Evolutionary conservation across 2,113 vertebrate species (phyloP).

Genomic region (Myxocyprinus asiaticus): DNA sequence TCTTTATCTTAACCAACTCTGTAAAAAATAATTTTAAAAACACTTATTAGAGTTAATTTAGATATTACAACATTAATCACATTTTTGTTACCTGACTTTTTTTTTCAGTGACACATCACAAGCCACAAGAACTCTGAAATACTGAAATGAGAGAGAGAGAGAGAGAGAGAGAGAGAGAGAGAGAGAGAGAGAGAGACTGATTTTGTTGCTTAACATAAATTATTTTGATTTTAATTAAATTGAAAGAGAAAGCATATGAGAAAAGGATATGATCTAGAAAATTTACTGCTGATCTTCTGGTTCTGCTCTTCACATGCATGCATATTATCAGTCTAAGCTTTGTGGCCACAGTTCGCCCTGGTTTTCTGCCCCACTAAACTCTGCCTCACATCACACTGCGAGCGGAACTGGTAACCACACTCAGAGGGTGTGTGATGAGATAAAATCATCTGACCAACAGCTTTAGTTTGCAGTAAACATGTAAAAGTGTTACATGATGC

Average conservation of each 20-base stretch:
- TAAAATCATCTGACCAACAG: background rate
- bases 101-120: too few relatives aligned
- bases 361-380: slow-evolving; percentile 18
- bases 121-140: too few relatives aligned
- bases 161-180: too few relatives aligned
- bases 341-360: background rate
- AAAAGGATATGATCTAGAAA: background rate
- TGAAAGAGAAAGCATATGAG: background rate
- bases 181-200: too few relatives aligned
- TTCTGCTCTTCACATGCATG: slow-evolving; percentile 18
- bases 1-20: too few relatives aligned
- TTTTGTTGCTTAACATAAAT: too few relatives aligned
- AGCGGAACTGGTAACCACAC: background rate
- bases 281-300: background rate
- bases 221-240: too few relatives aligned
- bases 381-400: background rate
- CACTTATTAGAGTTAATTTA: too few relatives aligned
- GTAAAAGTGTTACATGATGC: background rate
- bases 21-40: too few relatives aligned
- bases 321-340: background rate
- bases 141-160: too few relatives aligned
- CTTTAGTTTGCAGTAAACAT: background rate
- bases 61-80: too few relatives aligned
- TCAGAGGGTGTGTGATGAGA: background rate
- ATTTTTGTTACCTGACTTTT: too few relatives aligned